Percentiles rank a stretch among this genome's conserved stretches.
phyloP scores from a whole-genome alignment of 2,888 invertebrate genomes.

The Leptinotarsa peninsularis region DNA sequence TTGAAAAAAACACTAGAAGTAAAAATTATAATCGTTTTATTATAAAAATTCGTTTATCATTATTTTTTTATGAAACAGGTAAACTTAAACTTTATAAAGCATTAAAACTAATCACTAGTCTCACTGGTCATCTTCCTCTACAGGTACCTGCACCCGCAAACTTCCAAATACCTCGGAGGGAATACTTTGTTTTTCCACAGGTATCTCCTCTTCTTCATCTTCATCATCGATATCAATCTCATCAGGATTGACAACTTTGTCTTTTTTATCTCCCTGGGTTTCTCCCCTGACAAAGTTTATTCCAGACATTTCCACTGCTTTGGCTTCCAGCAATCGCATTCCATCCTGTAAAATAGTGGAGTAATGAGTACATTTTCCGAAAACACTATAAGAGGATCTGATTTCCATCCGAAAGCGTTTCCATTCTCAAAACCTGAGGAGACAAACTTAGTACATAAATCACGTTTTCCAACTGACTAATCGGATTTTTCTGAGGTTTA shows the following conservation, averaged over 20 bases:
- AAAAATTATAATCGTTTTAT: too few species aligned
- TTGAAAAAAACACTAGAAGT: too few species aligned
- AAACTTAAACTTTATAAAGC: too few species aligned
- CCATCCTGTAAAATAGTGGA: conserved; percentile 72
- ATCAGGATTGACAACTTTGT: conserved; percentile 85
- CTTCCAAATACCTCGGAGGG: conserved; percentile 94
- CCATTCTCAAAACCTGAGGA: too few species aligned
- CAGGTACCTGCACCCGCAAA: conserved; percentile 66
- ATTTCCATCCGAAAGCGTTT: too few species aligned
- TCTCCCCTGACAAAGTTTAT: conserved; percentile 91
- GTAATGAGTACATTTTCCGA: neutral
- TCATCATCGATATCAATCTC: conserved; percentile 87
- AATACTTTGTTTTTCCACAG: conserved; percentile 85
- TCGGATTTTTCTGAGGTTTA: too few species aligned
- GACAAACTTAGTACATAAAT: too few species aligned
- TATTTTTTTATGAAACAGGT: too few species aligned
- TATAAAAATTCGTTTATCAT: too few species aligned
- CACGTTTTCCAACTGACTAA: too few species aligned
- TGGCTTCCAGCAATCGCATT: conserved; percentile 89
- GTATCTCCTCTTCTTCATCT: conserved; percentile 71
- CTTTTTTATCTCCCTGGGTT: conserved; percentile 80
- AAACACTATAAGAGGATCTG: neutral
- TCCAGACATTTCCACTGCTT: conserved; percentile 77
- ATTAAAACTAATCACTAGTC: neutral
- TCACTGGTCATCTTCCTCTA: conserved; percentile 32